Evolutionary conservation across 2,113 vertebrate genomes (phyloP).

Genomic region (Brachypteracias leptosomus): DNA sequence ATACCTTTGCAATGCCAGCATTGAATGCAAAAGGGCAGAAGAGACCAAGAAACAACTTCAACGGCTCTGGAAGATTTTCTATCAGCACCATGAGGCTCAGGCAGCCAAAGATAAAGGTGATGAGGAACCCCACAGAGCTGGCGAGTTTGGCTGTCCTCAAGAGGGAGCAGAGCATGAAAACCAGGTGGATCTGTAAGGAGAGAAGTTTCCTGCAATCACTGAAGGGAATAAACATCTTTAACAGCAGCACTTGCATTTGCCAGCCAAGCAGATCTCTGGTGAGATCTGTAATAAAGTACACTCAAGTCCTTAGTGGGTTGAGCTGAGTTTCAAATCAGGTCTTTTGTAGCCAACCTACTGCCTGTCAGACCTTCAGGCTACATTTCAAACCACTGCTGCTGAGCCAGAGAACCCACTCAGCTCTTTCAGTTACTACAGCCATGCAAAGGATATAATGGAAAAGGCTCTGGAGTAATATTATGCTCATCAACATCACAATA

Average conservation of each 20-base stretch:
- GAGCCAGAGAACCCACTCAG: background rate
- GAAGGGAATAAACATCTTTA: background rate
- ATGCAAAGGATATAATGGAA: background rate
- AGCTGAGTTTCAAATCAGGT: background rate
- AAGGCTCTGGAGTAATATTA: background rate
- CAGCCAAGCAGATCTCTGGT: background rate
- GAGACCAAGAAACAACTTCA: conserved; percentile 82
- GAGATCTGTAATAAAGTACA: background rate
- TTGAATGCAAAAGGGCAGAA: conserved; percentile 89
- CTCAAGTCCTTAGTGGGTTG: background rate
- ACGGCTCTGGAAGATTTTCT: conserved; percentile 76
- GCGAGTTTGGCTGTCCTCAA: conserved; percentile 85
- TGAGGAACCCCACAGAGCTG: conserved; percentile 79
- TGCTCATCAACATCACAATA: background rate
- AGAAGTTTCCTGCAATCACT: background rate
- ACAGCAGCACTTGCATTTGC: background rate
- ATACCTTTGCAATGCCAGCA: conserved; percentile 85
- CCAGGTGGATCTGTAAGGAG: conserved; percentile 83
- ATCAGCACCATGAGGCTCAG: conserved; percentile 84
- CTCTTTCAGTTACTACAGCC: background rate
- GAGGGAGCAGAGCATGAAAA: conserved; percentile 87
- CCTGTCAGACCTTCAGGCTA: background rate
- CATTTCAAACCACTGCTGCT: background rate
- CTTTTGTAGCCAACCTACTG: background rate
- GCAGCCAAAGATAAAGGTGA: conserved; percentile 83